phyloP scores from a whole-genome alignment of 2,797 vertebrate species.

The Phalloptychus januarius region DNA sequence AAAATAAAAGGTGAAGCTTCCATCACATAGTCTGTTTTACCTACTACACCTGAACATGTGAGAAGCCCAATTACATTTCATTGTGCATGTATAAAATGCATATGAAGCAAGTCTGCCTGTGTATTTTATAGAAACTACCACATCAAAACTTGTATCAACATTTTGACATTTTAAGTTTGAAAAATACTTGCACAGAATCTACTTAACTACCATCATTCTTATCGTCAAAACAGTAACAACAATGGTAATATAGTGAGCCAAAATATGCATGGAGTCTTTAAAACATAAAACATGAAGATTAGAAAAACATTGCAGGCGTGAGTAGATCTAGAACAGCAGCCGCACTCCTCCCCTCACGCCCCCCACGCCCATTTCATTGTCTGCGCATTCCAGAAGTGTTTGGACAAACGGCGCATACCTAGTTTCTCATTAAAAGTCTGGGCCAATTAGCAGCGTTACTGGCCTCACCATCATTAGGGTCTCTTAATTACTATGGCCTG shows the following conservation, averaged over 20 bases:
- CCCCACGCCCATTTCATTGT: constrained; percentile 46
- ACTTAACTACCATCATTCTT: neutral
- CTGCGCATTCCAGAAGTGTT: constrained; percentile 71
- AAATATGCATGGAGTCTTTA: neutral
- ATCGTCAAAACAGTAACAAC: neutral
- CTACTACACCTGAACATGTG: too few relatives aligned
- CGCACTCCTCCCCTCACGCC: neutral
- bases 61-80: neutral
- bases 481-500: constrained; percentile 73
- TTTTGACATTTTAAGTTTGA: neutral
- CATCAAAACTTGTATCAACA: neutral
- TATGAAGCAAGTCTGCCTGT: neutral
- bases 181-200: neutral
- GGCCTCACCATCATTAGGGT: constrained; percentile 67
- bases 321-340: constrained; percentile 44
- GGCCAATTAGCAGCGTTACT: constrained; percentile 74
- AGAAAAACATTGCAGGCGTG: neutral
- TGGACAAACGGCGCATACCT: constrained; percentile 50
- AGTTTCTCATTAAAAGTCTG: constrained; percentile 71
- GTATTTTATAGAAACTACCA: neutral
- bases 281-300: neutral
- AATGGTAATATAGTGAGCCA: neutral
- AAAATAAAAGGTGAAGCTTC: too few relatives aligned
- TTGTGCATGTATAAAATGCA: neutral
- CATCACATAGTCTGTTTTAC: too few relatives aligned